phyloP scores from a whole-genome alignment of 1,140 invertebrate genomes.

The Triops longicaudatus region DNA sequence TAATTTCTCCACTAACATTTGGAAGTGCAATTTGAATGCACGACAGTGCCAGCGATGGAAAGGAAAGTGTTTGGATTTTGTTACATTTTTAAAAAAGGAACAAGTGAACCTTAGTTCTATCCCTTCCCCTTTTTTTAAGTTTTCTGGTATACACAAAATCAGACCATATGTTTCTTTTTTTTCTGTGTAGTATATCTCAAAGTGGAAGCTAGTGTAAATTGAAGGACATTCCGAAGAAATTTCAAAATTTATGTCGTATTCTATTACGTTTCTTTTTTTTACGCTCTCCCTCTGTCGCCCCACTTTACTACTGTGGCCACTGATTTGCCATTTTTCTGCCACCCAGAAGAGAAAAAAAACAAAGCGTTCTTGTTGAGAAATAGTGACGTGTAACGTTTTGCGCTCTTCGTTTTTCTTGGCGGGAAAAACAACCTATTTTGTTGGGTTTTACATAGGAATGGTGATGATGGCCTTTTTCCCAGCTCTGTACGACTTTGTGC shows the following conservation, averaged over 20 bases:
- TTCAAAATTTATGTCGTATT: neutral
- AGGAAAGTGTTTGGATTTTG: neutral
- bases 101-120: neutral
- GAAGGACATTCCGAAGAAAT: conserved; percentile 1
- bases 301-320: neutral
- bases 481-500: neutral
- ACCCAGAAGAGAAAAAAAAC: neutral
- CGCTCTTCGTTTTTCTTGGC: neutral
- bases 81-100: neutral
- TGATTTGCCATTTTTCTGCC: neutral
- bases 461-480: conserved; percentile 5
- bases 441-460: conserved; percentile 3
- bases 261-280: neutral
- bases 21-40: neutral
- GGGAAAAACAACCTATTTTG: neutral
- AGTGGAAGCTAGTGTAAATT: neutral
- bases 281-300: neutral
- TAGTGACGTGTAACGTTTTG: neutral
- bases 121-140: neutral
- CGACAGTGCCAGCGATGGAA: neutral
- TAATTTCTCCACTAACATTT: neutral
- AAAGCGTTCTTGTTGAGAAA: neutral
- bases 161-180: neutral
- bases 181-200: neutral
- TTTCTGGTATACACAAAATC: neutral